Percentiles rank a stretch among this genome's conserved stretches.
Conservation (phyloP, 2,113 vertebrate genomes). For the Brachyhypopomus occidentalis region DNA sequence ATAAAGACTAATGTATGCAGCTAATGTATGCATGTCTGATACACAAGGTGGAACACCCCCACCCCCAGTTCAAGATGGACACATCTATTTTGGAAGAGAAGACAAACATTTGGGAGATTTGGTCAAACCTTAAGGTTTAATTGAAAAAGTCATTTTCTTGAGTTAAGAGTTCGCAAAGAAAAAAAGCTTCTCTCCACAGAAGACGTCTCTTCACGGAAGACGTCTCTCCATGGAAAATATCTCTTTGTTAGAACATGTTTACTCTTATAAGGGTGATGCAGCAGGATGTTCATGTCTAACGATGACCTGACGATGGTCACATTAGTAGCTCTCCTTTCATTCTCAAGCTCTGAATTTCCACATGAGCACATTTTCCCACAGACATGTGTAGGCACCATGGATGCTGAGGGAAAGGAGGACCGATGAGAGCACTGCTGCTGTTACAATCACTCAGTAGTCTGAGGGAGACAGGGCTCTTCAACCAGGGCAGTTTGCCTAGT, state of each 20-base stretch:
- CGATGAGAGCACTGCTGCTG: no score
- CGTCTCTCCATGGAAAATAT: no score
- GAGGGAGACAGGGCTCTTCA: no score
- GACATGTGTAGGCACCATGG: not conserved
- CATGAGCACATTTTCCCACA: not conserved
- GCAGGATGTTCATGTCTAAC: not conserved
- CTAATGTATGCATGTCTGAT: slow-evolving; percentile 78
- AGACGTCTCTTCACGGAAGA: not conserved
- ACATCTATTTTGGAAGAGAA: slow-evolving; percentile 64
- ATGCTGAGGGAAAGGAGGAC: no score
- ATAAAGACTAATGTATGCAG: slow-evolving; percentile 72
- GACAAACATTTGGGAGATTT: slow-evolving; percentile 70
- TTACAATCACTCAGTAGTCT: no score
- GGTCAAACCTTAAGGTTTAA: slow-evolving; percentile 65
- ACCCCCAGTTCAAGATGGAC: slow-evolving; percentile 61
- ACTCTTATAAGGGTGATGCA: not conserved
- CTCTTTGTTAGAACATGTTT: no score
- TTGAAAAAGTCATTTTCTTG: slow-evolving; percentile 34
- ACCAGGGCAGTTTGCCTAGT: no score
- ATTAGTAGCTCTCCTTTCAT: no score
- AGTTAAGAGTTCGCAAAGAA: slow-evolving; percentile 11
- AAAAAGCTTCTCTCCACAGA: not conserved
- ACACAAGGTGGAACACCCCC: slow-evolving; percentile 73
- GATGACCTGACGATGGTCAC: no score
- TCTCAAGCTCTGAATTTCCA: slow-evolving; percentile 8